Evolutionary conservation across 2,888 invertebrate genomes (phyloP), one percentile per base, ranked within the genome.

Genomic region (Brachylomia viminalis): DNA sequence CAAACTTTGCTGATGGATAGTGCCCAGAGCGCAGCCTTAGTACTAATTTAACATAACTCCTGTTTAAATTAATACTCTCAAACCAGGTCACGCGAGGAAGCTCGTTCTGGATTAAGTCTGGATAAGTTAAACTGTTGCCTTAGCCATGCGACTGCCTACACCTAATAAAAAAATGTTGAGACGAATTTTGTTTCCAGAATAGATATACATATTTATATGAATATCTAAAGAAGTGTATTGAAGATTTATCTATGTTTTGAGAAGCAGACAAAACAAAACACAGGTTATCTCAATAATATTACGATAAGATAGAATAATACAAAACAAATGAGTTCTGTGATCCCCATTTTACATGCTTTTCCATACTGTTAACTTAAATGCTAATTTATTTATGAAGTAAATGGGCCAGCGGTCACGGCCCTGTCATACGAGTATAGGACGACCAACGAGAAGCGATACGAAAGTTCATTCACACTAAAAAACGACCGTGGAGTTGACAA

Each of bases 221-320:
- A 7, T 45, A 13, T 13, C 27, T 47, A 13, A 33, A 33, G 13
- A 10, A 45, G 20, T 20, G 1, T 72, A 13, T 5, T 23, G 30
- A 54, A 30, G 2, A 66, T 27, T 33, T 23, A 72, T 72, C n/a
- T 52, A 13, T 54, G 17, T 64, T 64, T 17, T 47, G 15, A 33
- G 27, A 17, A 33, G 11, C 0, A 61, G 52, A 42, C n/a, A 58
- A 42, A 66, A 78, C 75, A 66, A 58, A n/a, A 20, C 27, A n/a
- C n/a, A 20, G 23, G 23, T 27, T 45, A 75, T 62, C 62, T 15
- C 11, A 15, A 52, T 27, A 77, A 30, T 27, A 23, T 75, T 75
- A 20, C 23, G 62, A 62, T 54, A 75, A 23, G 45, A 45, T 45
- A 27, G 23, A 59, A 52, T 0, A 23, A 77, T 45, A 61, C 15